Percentiles rank a stretch among this genome's conserved stretches.
Conservation (phyloP, 2,113 vertebrate genomes). For the Struthio camelus region DNA sequence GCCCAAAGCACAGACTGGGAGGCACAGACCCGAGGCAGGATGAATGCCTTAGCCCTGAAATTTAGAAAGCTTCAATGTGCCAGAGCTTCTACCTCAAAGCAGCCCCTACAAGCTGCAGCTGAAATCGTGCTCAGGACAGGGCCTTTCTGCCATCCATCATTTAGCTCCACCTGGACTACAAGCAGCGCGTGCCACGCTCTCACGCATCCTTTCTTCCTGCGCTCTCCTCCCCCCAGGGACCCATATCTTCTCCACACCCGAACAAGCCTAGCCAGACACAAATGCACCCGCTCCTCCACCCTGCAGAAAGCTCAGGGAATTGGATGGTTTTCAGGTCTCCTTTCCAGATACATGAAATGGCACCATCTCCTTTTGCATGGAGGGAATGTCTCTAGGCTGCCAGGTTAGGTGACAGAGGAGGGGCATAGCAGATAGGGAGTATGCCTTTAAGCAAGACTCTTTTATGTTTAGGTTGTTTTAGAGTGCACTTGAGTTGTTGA, state of each 20-base stretch:
- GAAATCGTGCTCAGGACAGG: not conserved
- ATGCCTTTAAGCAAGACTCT: not conserved
- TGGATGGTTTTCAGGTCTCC: not conserved
- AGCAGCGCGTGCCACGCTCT: not conserved
- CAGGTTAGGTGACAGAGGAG: not conserved
- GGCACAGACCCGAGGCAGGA: not conserved
- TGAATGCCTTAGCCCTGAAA: not conserved
- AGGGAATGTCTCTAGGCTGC: not conserved
- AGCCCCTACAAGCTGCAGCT: not conserved
- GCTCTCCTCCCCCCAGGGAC: not conserved
- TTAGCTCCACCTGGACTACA: not conserved
- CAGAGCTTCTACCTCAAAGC: not conserved
- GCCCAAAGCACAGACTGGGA: not conserved
- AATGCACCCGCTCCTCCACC: not conserved
- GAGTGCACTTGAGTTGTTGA: not conserved
- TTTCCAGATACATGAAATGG: not conserved
- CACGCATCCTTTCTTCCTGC: not conserved
- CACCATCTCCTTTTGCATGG: not conserved
- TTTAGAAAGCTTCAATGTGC: not conserved
- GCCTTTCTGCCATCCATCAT: not conserved
- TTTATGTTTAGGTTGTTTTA: not conserved
- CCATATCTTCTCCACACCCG: not conserved
- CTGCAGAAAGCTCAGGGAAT: not conserved
- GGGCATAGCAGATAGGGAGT: not conserved
- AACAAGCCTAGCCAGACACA: not conserved